These are phyloP conservation scores for Upupa epops DNA, from an alignment of 2,113 vertebrate genomes.

Conservation along the genomic window DNA sequence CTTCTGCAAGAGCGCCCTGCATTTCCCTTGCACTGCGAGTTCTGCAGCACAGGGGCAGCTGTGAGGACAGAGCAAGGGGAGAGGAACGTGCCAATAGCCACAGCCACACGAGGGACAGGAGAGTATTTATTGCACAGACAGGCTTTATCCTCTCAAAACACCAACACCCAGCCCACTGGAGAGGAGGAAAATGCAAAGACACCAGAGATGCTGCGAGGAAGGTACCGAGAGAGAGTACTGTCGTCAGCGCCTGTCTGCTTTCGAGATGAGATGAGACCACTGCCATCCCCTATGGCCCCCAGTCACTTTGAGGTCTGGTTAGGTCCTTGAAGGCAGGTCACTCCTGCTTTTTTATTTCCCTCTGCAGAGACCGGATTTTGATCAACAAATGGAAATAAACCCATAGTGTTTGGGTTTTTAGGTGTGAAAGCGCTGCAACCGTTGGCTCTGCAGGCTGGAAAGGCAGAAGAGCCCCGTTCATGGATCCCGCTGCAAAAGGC, in stretches of 20 bases:
- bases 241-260: background rate
- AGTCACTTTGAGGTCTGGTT: background rate
- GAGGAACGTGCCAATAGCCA: background rate
- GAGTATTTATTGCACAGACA: background rate
- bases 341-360: background rate
- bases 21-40: background rate
- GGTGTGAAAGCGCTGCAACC: background rate
- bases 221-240: background rate
- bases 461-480: background rate
- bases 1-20: background rate
- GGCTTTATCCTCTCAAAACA: background rate
- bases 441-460: background rate
- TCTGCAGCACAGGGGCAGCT: background rate
- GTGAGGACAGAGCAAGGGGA: background rate
- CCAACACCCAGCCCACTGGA: background rate
- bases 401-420: background rate
- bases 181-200: background rate
- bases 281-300: background rate
- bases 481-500: background rate
- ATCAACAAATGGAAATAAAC: background rate
- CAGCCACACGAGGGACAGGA: background rate
- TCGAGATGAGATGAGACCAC: background rate
- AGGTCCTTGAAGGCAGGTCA: background rate
- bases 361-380: background rate
- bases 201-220: background rate